A percentile compares a stretch with the other conserved stretches of the same genome.
Evolutionary conservation across 2,797 vertebrate species (phyloP).

Genomic region (Fundulus diaphanus): DNA sequence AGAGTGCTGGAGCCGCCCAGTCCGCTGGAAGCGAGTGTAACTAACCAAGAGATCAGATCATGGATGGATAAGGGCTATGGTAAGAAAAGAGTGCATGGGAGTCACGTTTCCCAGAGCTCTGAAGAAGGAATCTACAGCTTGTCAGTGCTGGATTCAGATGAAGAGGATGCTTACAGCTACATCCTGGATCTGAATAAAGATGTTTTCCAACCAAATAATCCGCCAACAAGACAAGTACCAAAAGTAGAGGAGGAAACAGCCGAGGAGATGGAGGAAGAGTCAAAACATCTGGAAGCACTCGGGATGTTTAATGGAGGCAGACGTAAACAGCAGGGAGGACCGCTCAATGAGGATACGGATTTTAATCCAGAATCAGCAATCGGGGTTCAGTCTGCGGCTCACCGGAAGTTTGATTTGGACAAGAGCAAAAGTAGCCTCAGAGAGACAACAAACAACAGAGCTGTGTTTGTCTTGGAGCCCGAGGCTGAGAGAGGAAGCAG

Average conservation of each 20-base stretch:
- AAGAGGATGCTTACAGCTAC: conserved; percentile 76
- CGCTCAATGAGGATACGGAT: neutral
- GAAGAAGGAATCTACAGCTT: conserved; percentile 68
- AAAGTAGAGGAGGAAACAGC: conserved; percentile 58
- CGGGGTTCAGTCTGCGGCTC: neutral
- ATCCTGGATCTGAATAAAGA: conserved; percentile 75
- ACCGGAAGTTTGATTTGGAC: conserved; percentile 13
- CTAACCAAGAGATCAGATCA: conserved; percentile 42
- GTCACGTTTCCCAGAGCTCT: conserved; percentile 56
- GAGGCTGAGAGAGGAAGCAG: conserved; percentile 9
- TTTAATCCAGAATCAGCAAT: conserved; percentile 13
- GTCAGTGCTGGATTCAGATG: conserved; percentile 69
- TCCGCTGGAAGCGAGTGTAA: conserved; percentile 31
- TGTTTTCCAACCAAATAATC: conserved; percentile 39
- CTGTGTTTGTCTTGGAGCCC: conserved; percentile 20
- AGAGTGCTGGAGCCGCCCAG: conserved; percentile 43
- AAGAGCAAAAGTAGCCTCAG: conserved; percentile 9
- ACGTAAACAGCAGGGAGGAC: conserved; percentile 16
- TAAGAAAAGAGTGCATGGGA: conserved; percentile 14
- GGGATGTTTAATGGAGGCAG: neutral
- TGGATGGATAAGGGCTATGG: conserved; percentile 53
- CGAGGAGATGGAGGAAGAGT: conserved; percentile 34
- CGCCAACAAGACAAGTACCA: conserved; percentile 25
- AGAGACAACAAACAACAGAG: conserved; percentile 21
- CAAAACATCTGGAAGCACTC: neutral